These are phyloP conservation scores for Argopecten irradians DNA, from an alignment of 1,140 invertebrate genomes.

Conservation along the genomic window DNA sequence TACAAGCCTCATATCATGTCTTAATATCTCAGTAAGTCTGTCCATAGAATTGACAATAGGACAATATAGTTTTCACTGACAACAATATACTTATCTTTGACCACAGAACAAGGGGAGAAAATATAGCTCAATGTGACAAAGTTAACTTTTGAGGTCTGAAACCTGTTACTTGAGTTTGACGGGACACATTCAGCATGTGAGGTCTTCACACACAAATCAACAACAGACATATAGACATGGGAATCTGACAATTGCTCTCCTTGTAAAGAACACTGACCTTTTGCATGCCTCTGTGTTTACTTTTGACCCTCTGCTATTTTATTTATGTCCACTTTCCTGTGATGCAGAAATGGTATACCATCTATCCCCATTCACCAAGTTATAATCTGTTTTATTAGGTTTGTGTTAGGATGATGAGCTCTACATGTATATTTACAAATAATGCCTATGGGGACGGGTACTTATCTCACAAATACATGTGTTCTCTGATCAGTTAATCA, in stretches of 20 bases:
- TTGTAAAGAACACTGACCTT: background rate
- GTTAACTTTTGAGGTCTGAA: no score
- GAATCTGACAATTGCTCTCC: background rate
- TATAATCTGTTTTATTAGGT: no score
- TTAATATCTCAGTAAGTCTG: background rate
- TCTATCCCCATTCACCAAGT: no score
- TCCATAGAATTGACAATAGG: no score
- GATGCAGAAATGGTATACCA: background rate
- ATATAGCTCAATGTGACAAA: no score
- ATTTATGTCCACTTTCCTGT: background rate
- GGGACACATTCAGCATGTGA: no score
- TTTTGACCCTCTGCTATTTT: background rate
- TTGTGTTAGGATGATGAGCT: no score
- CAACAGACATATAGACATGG: background rate
- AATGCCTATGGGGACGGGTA: background rate
- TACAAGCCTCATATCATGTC: background rate
- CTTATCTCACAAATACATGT: background rate
- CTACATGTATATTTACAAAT: no score
- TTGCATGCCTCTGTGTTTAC: background rate
- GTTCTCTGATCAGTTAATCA: background rate
- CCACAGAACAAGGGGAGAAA: no score
- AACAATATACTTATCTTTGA: background rate
- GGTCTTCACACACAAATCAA: background rate
- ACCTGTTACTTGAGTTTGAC: no score
- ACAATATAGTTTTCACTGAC: no score